Evolutionary conservation across 2,888 invertebrate genomes (phyloP), one percentile per base, ranked within the genome.

Genomic region (Heliconius erato): DNA sequence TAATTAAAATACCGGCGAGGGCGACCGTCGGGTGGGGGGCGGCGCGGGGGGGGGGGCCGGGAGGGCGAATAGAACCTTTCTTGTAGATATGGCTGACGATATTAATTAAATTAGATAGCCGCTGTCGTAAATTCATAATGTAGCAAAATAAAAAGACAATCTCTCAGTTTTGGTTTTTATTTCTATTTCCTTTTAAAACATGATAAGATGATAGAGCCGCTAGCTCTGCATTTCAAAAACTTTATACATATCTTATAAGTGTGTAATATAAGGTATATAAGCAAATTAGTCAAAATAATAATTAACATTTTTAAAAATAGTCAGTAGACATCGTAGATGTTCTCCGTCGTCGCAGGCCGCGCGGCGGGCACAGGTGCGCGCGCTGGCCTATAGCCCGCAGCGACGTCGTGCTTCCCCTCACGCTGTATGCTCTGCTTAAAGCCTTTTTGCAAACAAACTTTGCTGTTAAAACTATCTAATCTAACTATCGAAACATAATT

Each of bases 1-100:
- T 90, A 90, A 91, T 91, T 90, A 90, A 91, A 90, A 90, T 90
- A 89, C 89, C 90, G 86, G 87, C 84, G 87, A 85, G 84, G 85
- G 85, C 83, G 86, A 81, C 74, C 54, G 82, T 79, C 83, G 72
- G 74, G 85, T 74, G 83, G 82, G 77, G 59, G 63, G 81, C 19
- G 69, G 74, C 59, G 83, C 68, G 82, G 28, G 44, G 14, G 82
- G 28, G 44, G 14, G 77, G 80, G 82, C 32, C 85, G 82, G 82
- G 81, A 74, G 79, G 44, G 44, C 79, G 85, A 82, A 68, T 79
- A 79, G 80, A 83, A 72, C 82, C 78, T 80, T 79, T 80, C 81
- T 69, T 72, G 68, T 23, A 83, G 81, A 85, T 85, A 84, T 84
- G 85, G 85, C 84, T 85, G 84, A 87, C 84, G 85, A 87, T 86